Evolutionary conservation across 2,888 invertebrate species (phyloP).

Genomic region (Biston stratarius): DNA sequence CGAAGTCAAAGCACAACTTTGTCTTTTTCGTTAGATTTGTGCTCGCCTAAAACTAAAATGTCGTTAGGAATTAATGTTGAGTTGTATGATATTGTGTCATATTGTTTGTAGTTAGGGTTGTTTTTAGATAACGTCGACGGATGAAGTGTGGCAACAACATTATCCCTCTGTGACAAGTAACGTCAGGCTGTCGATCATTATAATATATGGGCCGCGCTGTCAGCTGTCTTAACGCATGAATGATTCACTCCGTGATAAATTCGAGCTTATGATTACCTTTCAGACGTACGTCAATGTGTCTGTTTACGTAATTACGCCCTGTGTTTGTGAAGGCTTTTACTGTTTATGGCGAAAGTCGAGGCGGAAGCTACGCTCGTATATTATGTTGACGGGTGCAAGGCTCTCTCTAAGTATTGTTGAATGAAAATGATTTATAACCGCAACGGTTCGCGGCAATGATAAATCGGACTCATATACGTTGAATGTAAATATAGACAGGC

Average conservation of each 20-base stretch:
- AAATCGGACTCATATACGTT: slow-evolving; percentile 72
- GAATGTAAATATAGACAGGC: slow-evolving; percentile 71
- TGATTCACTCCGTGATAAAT: slow-evolving; percentile 86
- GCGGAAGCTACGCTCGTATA: slow-evolving; percentile 70
- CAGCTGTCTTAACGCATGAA: slow-evolving; percentile 85
- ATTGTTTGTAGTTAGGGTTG: slow-evolving; percentile 39
- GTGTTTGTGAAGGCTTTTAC: slow-evolving; percentile 75
- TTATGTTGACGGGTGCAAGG: slow-evolving; percentile 68
- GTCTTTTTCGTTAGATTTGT: slow-evolving; percentile 81
- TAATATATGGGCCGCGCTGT: slow-evolving; percentile 85
- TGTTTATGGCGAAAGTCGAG: slow-evolving; percentile 66
- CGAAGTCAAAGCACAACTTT: slow-evolving; percentile 67
- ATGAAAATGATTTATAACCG: slow-evolving; percentile 75
- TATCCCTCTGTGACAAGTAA: slow-evolving; percentile 84
- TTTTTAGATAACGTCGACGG: slow-evolving; percentile 42
- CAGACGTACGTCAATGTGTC: slow-evolving; percentile 83
- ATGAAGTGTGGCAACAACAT: slow-evolving; percentile 79
- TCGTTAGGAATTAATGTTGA: slow-evolving; percentile 48
- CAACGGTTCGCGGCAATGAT: slow-evolving; percentile 70
- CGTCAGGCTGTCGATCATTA: slow-evolving; percentile 86
- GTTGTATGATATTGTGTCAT: slow-evolving; percentile 48
- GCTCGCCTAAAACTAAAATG: slow-evolving; percentile 61
- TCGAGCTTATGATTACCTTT: slow-evolving; percentile 86
- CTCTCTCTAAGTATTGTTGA: slow-evolving; percentile 64
- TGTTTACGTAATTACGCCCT: slow-evolving; percentile 82